A percentile compares a stretch with the other conserved stretches of the same genome.
Evolutionary conservation across 1,140 invertebrate genomes (phyloP).

Genomic region (Orchesella cincta): DNA sequence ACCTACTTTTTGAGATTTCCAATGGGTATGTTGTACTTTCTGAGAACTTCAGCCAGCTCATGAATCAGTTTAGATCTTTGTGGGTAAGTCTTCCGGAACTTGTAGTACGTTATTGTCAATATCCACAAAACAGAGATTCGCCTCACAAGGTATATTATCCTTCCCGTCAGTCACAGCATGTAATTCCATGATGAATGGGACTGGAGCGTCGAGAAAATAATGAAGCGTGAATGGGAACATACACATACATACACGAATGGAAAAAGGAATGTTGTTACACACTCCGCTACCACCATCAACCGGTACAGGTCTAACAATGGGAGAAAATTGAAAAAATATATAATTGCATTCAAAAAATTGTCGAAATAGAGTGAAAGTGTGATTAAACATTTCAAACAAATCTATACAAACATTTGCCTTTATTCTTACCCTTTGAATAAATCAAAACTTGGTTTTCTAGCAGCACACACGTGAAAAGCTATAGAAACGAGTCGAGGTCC

Average conservation of each 20-base stretch:
- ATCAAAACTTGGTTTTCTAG: constrained; percentile 96
- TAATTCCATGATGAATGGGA: constrained; percentile 98
- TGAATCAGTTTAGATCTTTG: constrained; percentile 80
- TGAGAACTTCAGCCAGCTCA: constrained; percentile 79
- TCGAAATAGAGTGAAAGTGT: too few species aligned
- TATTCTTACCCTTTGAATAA: constrained; percentile 78
- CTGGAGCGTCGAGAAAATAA: constrained; percentile 97
- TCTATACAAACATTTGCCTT: too few species aligned
- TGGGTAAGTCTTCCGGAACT: constrained; percentile 93
- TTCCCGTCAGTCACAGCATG: constrained; percentile 59
- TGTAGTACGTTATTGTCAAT: constrained; percentile 89
- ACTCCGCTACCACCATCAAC: constrained; percentile 95
- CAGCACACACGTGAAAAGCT: constrained; percentile 92
- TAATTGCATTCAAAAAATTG: too few species aligned
- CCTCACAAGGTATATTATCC: constrained; percentile 67
- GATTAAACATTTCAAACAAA: neutral
- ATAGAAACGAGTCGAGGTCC: constrained; percentile 85
- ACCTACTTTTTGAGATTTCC: constrained; percentile 52
- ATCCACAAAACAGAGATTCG: constrained; percentile 92
- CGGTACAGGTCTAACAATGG: constrained; percentile 75
- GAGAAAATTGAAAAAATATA: too few species aligned
- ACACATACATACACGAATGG: constrained; percentile 97
- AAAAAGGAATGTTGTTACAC: constrained; percentile 83
- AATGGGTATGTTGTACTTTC: constrained; percentile 67
- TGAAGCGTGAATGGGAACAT: constrained; percentile 94